phyloP scores from a whole-genome alignment of 2,113 vertebrate genomes.

The Apodemus speciosus region DNA sequence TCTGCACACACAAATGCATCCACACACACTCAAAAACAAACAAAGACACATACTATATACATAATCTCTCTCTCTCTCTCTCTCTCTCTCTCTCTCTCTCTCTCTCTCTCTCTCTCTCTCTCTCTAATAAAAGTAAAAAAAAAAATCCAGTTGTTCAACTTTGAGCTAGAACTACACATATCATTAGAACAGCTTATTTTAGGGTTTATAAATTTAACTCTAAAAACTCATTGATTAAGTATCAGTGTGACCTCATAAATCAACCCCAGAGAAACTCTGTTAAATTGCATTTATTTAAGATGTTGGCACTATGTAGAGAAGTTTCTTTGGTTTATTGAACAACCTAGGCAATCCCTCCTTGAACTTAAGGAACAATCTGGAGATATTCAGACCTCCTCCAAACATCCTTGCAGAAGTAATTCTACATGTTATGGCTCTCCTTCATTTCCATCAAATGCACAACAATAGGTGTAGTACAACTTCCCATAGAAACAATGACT shows the following conservation, averaged over 20 bases:
- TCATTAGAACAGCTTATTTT: background rate
- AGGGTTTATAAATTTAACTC: background rate
- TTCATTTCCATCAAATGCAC: constrained; percentile 30
- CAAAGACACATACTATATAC: background rate
- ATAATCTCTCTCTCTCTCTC: background rate
- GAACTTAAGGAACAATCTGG: background rate
- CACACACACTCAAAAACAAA: background rate
- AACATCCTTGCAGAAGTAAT: background rate
- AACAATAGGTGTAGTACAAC: constrained; percentile 29
- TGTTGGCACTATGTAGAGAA: background rate
- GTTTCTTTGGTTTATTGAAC: background rate
- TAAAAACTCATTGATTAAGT: background rate
- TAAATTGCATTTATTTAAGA: background rate
- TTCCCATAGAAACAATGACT: background rate
- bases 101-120: background rate
- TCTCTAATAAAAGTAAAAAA: too few species aligned
- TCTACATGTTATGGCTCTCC: background rate
- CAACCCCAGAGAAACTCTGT: background rate
- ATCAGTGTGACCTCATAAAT: background rate
- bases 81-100: background rate
- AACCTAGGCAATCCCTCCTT: background rate
- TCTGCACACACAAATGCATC: background rate
- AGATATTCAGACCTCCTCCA: constrained; percentile 26
- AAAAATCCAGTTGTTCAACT: background rate
- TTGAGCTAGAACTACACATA: background rate